Base-by-base conservation (phyloP, 2,888 invertebrate species). In the Cosmorhoe ocellata region DNA sequence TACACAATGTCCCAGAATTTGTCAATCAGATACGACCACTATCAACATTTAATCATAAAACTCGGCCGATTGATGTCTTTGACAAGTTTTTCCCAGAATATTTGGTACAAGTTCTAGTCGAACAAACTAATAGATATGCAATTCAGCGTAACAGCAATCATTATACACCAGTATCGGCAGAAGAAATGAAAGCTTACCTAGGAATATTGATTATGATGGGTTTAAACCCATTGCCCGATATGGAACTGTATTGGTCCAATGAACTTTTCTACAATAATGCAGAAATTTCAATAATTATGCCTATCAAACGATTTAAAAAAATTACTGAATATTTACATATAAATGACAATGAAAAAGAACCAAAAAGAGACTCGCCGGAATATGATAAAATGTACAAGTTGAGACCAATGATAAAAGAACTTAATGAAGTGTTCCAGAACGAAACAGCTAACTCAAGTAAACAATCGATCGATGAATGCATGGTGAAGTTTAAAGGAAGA, bases 401-500 rank as follows among this genome's bases (percentile, higher is more conserved):
- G 39, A 51, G 63, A 51, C 59, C 64, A 30, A 30, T 61, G 52
- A 58, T 61, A 11, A 6, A 38, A 46, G 53, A 54, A 33, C 58
- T 61, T 10, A 59, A 63, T 47, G 51, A 60, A 38, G 28, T 53
- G 31, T 58, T 46, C 41, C 47, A 61, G 37, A 32, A 51, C 33
- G 51, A 59, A 50, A 50, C 57, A 49, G 33, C 22, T 38, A 60
- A 60, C 41, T 60, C 60, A 33, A 48, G 41, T 33, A 48, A 32
- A 32, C 53, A 61, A 43, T 59, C 58, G 28, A 53, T 62, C 30
- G 54, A 60, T 14, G 62, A 62, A 45, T 58, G 59, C 31, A 58
- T 61, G 58, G 57, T 68, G 28, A 51, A 60, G 37, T 67, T 67
- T 50, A 67, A 69, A 54, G 66, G 66, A 10, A 44, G 62, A 11